Evolutionary conservation across 2,888 invertebrate species (phyloP), one percentile per base, ranked within the genome.

Genomic region (Standfussiana lucernea): DNA sequence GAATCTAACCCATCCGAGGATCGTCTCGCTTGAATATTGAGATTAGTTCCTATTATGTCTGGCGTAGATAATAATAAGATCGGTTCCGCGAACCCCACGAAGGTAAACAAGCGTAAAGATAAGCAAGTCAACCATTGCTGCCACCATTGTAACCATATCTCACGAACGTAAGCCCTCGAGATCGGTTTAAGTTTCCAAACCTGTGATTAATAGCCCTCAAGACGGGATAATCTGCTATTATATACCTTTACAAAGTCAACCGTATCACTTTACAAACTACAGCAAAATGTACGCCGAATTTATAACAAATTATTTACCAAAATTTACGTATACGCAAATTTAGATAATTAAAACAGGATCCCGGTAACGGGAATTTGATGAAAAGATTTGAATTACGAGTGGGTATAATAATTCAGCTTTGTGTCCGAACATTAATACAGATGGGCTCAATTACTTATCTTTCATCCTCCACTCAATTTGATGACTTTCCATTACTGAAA

Each of bases 161-260:
- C 82, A 71, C 21, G 42, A 64, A 62, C 59, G 69, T 83, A 86
- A 86, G 61, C 87, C 86, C 81, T 80, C 37, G 87, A 84, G 90
- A 86, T 88, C 68, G 88, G 91, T 90, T 89, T 90, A 90, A 91
- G 90, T 92, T 93, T 90, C 89, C 88, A 88, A 92, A 90, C 89
- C 90, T 83, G 87, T 93, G 91, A 94, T 94, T 93, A 93, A 94
- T 94, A 90, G 90, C 85, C 86, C 89, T 85, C 87, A 87, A 91
- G 91, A 89, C 87, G 87, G 86, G 88, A 89, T 92, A 89, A 91
- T 92, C 90, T 77, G 21, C 79, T 61, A 75, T 86, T 85, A 85
- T 73, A 79, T 85, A 77, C 70, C 72, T 79, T 64, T 61, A 62
- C 75, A 74, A 82, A 82, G 76, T 76, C 75, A 79, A 75, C 77